Evolutionary conservation across 2,113 vertebrate genomes (phyloP).

Genomic region (Aramus guarauna): DNA sequence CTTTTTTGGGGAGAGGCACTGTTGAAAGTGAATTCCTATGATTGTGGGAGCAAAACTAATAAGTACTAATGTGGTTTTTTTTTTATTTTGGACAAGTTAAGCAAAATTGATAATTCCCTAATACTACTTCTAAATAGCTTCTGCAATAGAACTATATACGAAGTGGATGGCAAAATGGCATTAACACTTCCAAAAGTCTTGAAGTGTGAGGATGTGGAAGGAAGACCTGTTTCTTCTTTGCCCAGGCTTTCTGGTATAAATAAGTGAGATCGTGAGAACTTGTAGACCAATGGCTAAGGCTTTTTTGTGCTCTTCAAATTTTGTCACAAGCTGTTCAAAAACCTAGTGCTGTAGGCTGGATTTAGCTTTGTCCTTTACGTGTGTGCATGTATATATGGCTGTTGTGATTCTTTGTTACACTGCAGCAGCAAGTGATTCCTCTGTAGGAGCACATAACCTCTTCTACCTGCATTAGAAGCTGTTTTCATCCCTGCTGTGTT

Average conservation of each 20-base stretch:
- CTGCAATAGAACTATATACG: no score
- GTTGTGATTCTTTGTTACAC: neutral
- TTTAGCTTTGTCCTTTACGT: neutral
- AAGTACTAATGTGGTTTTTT: neutral
- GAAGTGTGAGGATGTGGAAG: neutral
- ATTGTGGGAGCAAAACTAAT: neutral
- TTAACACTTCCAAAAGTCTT: neutral
- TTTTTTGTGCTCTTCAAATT: neutral
- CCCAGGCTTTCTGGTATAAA: neutral
- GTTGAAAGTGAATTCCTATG: neutral
- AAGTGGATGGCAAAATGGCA: neutral
- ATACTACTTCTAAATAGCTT: neutral
- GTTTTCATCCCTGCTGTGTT: neutral
- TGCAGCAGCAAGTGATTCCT: neutral
- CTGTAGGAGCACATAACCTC: neutral
- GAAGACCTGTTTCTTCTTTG: neutral
- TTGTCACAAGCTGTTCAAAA: neutral
- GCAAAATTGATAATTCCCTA: neutral
- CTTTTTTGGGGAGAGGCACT: neutral
- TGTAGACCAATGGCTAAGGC: neutral
- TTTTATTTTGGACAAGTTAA: neutral
- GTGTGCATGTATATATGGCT: accelerated
- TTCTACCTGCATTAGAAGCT: neutral
- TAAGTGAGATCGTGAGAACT: neutral
- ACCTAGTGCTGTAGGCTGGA: neutral